These are phyloP conservation scores for Drosophila sp. DNA, from an alignment of 1,140 invertebrate genomes.

Conservation along the genomic window DNA sequence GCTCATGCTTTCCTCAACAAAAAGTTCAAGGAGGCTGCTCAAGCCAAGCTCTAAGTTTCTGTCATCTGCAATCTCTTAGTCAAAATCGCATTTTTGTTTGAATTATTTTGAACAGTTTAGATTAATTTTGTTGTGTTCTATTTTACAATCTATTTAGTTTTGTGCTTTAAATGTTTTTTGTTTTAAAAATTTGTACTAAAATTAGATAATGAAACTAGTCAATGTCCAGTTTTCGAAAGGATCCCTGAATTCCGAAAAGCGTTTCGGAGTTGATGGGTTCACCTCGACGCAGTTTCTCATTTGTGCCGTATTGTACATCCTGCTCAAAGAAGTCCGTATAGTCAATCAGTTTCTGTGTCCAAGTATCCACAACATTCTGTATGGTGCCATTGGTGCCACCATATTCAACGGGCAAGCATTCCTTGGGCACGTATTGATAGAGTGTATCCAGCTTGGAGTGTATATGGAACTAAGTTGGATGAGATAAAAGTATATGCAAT, in stretches of 20 bases:
- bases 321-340: conserved; percentile 86
- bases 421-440: conserved; percentile 85
- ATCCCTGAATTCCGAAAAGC: conserved; percentile 88
- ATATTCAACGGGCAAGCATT: conserved; percentile 86
- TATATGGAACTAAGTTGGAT: conserved; percentile 85
- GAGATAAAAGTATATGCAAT: not conserved
- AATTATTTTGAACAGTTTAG: conserved; percentile 3
- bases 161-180: conserved; percentile 30
- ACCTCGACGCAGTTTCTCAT: conserved; percentile 87
- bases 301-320: conserved; percentile 86
- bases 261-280: conserved; percentile 86
- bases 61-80: not conserved
- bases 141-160: conserved; percentile 36
- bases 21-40: conserved; percentile 37
- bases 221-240: conserved; percentile 87
- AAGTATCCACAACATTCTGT: conserved; percentile 85
- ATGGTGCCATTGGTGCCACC: conserved; percentile 86
- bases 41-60: conserved; percentile 42
- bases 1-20: conserved; percentile 77
- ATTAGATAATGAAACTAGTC: conserved; percentile 58
- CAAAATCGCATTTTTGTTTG: conserved; percentile 14
- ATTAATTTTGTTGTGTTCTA: conserved; percentile 11
- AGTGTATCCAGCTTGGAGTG: conserved; percentile 86
- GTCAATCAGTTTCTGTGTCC: conserved; percentile 86
- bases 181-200: conserved; percentile 42